Base-by-base conservation (phyloP, 2,113 vertebrate genomes). In the Panthera uncia region DNA sequence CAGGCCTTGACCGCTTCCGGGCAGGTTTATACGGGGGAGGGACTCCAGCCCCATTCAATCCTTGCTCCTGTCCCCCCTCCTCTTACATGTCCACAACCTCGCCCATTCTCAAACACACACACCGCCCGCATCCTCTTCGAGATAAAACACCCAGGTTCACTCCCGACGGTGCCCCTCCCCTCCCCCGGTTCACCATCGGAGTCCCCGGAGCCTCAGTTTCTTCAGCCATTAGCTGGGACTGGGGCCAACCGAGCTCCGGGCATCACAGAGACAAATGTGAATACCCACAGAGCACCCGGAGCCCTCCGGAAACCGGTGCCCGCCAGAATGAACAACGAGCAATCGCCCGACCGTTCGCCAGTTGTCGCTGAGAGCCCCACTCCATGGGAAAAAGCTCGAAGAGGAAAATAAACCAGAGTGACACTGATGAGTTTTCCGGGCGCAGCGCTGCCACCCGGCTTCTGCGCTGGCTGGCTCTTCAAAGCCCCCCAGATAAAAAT, bases 281-380 rank as follows among this genome's bases (percentile, higher is more conserved):
- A 61, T 33, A 74, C 79, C 55, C 88, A 95, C 81, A 74, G 73
- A 94, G 85, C 66, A 21, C 95, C 10, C 0, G 0, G 93, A 65
- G 71, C 66, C 88, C 85, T 69, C 73, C 0, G 0, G 85, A 95
- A 93, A 65, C 76, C 4, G 0, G 91, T 0, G 78, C 93, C 78
- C 36, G 23, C 80, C 96, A 96, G 93, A 97, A 97, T 80, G 96
- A 91, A 93, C 91, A 95, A 93, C 3, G 10, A 98, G 89, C 81
- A 9, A 23, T 13, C 2, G 1, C 88, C 76, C 71, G 6, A 5
- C 85, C 16, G 3, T 57, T 68, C 4, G 41, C 91, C 97, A 98
- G 96, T 91, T 96, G 97, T 96, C 73, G 0, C 95, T 36, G 96
- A 94, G 93, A 95, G 95, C 95, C 78, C 90, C 81, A 45, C 95